These are phyloP conservation scores for Puntigrus tetrazona DNA, from an alignment of 2,113 vertebrate species.

Conservation along the genomic window DNA sequence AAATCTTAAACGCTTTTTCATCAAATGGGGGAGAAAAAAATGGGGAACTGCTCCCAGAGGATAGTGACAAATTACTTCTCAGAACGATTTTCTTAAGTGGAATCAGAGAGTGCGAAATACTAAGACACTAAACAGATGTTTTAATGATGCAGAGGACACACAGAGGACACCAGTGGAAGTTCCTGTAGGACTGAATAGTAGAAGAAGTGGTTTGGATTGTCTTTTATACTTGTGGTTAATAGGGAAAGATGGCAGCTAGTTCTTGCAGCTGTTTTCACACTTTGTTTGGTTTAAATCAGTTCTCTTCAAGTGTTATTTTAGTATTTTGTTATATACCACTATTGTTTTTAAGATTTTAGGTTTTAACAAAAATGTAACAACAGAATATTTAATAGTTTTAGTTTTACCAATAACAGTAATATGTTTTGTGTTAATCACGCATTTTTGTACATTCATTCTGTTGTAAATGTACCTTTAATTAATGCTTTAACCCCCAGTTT, in stretches of 20 bases:
- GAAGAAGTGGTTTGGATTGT: not conserved
- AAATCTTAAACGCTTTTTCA: slow-evolving; percentile 60
- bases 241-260: not conserved
- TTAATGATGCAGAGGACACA: not conserved
- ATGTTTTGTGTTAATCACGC: too few species aligned
- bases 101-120: not conserved
- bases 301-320: not conserved
- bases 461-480: too few species aligned
- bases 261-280: not conserved
- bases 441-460: too few species aligned
- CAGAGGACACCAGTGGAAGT: not conserved
- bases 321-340: not conserved
- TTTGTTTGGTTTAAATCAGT: not conserved
- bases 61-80: not conserved
- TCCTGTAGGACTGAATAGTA: not conserved
- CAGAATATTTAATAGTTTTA: not conserved
- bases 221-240: not conserved
- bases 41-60: not conserved
- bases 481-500: too few species aligned
- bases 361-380: too few species aligned
- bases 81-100: slow-evolving; percentile 19
- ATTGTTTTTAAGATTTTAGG: not conserved
- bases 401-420: too few species aligned
- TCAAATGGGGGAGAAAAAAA: slow-evolving; percentile 48
- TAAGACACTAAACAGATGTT: slow-evolving; percentile 8